Base-by-base conservation (phyloP, 2,797 vertebrate genomes). In the Esox masquinongy region DNA sequence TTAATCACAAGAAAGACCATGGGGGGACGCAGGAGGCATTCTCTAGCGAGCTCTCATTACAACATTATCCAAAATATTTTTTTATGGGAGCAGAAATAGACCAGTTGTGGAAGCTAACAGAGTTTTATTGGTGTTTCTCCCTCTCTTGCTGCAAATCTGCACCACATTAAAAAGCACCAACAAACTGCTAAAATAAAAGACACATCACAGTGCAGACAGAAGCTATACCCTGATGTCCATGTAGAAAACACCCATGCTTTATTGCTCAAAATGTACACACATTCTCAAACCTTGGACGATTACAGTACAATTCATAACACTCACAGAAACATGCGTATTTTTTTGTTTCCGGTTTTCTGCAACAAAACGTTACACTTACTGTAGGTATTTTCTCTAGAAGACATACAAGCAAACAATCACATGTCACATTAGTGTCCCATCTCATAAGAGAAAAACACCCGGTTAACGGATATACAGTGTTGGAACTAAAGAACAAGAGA, bases 361-460 rank as follows among this genome's bases (percentile, higher is more conserved):
- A 68, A 68, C 9, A 39, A 68, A 36, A 39, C 17, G 26, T 68
- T n/a, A 39, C 29, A 31, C 15, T 66, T n/a, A n/a, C n/a, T n/a
- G n/a, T 16, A 17, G 63, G 26, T 31, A 31, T 31, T 31, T 68
- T 36, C 31, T 43, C 7, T 22, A 2, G 67, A 14, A 1, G 12
- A 47, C 14, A 22, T 68, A 39, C 68, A 75, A 79, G 70, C 59
- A 72, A 31, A 69, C 50, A 79, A 64, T 70, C 49, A 63, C 50
- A 26, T 50, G 76, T 70, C 71, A 59, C 79, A 81, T 50, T 49
- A 75, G 2, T 11, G 82, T 68, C n/a, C 31, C 5, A 34, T 69
- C 56, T 63, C 36, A 70, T 84, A 77, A 81, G 73, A 87, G 39
- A 61, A 81, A 83, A 85, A 75, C 70, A 86, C 75, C 76, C 82